Evolutionary conservation across 1,140 invertebrate species (phyloP).

Genomic region (Oncopodura yosiiana): DNA sequence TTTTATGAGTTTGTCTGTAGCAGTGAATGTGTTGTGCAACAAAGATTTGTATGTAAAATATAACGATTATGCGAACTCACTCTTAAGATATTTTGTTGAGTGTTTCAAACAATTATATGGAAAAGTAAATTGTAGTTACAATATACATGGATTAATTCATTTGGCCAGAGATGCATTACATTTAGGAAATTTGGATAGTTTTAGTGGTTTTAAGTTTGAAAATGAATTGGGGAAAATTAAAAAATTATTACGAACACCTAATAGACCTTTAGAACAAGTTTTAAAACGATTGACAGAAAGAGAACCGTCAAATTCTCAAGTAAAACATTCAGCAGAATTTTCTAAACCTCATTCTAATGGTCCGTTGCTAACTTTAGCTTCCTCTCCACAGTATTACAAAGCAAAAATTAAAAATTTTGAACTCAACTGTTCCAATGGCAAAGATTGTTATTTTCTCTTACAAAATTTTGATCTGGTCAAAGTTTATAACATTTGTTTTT

Average conservation of each 20-base stretch:
- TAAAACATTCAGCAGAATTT: no score
- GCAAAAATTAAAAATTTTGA: no score
- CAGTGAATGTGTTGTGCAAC: slow-evolving; percentile 37
- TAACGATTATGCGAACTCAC: slow-evolving; percentile 34
- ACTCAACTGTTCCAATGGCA: no score
- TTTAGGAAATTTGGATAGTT: slow-evolving; percentile 36
- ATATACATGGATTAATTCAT: slow-evolving; percentile 40
- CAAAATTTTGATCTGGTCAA: no score
- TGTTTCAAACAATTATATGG: slow-evolving; percentile 35
- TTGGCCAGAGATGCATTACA: slow-evolving; percentile 37
- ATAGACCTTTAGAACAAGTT: slow-evolving; percentile 36
- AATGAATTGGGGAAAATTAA: slow-evolving; percentile 37
- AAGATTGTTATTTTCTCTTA: no score
- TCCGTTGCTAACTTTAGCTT: no score
- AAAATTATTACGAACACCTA: slow-evolving; percentile 33
- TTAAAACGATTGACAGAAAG: slow-evolving; percentile 35
- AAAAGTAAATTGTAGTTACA: slow-evolving; percentile 36
- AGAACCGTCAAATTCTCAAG: no score
- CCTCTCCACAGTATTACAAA: no score
- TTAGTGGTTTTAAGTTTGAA: slow-evolving; percentile 39
- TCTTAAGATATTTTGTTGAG: slow-evolving; percentile 38
- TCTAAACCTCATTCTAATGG: no score
- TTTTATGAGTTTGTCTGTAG: slow-evolving; percentile 40
- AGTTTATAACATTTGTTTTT: no score
- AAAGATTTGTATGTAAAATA: slow-evolving; percentile 14